phyloP scores from a whole-genome alignment of 2,888 invertebrate species.

The Tachina fera region DNA sequence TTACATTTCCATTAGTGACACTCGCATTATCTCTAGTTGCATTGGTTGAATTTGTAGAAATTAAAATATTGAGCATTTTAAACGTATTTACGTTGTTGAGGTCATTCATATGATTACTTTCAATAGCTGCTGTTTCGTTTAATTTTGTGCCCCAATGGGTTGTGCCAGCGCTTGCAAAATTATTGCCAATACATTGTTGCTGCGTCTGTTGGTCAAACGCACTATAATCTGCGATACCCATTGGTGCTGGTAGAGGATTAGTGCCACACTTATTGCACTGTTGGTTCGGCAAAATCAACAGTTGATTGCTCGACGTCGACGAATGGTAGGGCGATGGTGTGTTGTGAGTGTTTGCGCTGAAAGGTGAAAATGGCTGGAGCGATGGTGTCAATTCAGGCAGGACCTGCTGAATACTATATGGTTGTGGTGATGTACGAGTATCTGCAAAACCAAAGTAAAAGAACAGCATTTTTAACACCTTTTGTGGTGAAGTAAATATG shows the following conservation, averaged over 20 bases:
- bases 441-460: conserved; percentile 73
- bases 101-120: conserved; percentile 74
- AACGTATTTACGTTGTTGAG: conserved; percentile 74
- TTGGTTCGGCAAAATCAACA: conserved; percentile 76
- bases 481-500: too few relatives aligned
- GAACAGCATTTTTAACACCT: background rate
- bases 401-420: conserved; percentile 78
- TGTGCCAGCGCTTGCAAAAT: conserved; percentile 74
- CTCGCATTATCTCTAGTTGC: conserved; percentile 20
- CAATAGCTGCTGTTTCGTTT: conserved; percentile 69
- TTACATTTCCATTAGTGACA: conserved; percentile 75
- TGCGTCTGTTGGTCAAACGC: conserved; percentile 76
- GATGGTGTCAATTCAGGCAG: conserved; percentile 81
- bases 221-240: conserved; percentile 74
- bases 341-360: conserved; percentile 79
- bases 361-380: conserved; percentile 82
- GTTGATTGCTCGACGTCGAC: conserved; percentile 70
- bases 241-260: conserved; percentile 40
- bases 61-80: conserved; percentile 76
- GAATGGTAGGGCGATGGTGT: conserved; percentile 81
- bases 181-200: conserved; percentile 72
- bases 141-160: conserved; percentile 75
- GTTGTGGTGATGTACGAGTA: conserved; percentile 81
- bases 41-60: conserved; percentile 72
- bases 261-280: conserved; percentile 73